phyloP scores from a whole-genome alignment of 2,888 invertebrate genomes.

The Heliconius erato region DNA sequence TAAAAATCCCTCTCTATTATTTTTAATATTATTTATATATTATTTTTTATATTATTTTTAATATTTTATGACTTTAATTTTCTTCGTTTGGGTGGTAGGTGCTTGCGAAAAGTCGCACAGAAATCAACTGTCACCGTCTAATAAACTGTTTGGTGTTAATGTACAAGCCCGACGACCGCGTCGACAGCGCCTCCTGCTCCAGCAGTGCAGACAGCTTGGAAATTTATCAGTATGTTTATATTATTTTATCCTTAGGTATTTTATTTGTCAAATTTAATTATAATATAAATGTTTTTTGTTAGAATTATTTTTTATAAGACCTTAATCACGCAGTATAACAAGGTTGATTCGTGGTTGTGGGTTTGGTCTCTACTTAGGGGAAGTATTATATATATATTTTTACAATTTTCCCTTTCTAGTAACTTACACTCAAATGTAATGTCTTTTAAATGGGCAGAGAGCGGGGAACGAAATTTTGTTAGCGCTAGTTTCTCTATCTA shows the following conservation, averaged over 20 bases:
- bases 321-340: too few species aligned
- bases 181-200: constrained; percentile 82
- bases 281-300: background rate
- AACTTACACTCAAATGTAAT: background rate
- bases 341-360: background rate
- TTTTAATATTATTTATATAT: too few species aligned
- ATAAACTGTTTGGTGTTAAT: constrained; percentile 89
- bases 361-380: background rate
- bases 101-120: constrained; percentile 88
- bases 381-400: background rate
- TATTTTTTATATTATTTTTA: too few species aligned
- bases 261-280: background rate
- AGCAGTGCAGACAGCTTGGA: constrained; percentile 89
- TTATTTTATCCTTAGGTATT: background rate
- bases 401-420: background rate
- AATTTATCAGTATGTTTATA: constrained; percentile 87
- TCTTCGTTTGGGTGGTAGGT: constrained; percentile 67
- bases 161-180: constrained; percentile 86
- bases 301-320: too few species aligned
- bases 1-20: background rate
- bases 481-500: background rate
- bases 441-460: background rate
- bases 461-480: background rate
- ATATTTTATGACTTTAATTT: too few species aligned
- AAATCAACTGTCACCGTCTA: constrained; percentile 89